phyloP scores from a whole-genome alignment of 2,888 invertebrate species.

The Drosophila histrio region DNA sequence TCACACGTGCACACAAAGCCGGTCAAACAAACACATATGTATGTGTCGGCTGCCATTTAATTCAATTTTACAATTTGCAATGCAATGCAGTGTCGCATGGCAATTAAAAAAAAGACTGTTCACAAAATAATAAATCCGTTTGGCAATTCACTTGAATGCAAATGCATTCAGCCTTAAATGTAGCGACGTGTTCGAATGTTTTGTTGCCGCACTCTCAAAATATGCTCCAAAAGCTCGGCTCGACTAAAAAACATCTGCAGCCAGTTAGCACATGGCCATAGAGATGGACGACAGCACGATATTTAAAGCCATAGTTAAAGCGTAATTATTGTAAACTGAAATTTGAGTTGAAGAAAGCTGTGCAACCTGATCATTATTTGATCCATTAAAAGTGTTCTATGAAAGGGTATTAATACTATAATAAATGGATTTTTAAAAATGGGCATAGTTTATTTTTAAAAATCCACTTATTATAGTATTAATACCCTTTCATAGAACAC shows the following conservation, averaged over 20 bases:
- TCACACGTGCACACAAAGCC: not conserved
- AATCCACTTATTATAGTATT: constrained; percentile 11
- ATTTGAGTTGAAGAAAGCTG: too few relatives aligned
- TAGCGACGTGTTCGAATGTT: constrained; percentile 32
- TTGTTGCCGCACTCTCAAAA: constrained; percentile 31
- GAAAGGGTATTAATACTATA: constrained; percentile 1
- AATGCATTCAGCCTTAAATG: constrained; percentile 29
- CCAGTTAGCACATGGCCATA: not conserved
- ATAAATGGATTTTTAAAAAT: constrained; percentile 17
- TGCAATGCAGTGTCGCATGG: constrained; percentile 26
- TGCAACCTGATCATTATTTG: too few relatives aligned
- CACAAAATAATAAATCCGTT: constrained; percentile 71
- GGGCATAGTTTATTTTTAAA: too few relatives aligned
- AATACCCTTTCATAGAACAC: not conserved
- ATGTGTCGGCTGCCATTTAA: constrained; percentile 67
- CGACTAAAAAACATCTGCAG: constrained; percentile 27
- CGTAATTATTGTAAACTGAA: not conserved
- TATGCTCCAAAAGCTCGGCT: constrained; percentile 18
- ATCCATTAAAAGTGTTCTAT: not conserved
- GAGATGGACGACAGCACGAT: not conserved
- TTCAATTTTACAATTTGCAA: constrained; percentile 64
- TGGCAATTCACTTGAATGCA: constrained; percentile 29
- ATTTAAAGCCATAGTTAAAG: too few relatives aligned
- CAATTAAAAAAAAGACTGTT: constrained; percentile 55
- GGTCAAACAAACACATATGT: constrained; percentile 34